Evolutionary conservation across 2,797 vertebrate genomes (phyloP).

Genomic region (Squalus acanthias): DNA sequence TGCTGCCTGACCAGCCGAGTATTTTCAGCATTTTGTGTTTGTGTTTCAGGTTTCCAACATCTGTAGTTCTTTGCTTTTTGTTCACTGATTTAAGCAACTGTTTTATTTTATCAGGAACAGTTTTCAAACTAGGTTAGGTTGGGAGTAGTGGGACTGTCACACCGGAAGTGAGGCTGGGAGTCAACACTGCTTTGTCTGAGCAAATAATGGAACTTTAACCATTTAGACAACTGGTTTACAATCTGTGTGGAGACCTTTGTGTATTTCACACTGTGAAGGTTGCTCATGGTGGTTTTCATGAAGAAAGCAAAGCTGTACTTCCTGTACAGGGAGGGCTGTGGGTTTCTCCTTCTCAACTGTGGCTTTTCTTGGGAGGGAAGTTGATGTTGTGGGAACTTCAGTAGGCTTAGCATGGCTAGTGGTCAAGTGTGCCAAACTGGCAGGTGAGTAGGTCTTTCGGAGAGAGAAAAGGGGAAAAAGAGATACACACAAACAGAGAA

Average conservation of each 20-base stretch:
- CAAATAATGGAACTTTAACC: neutral
- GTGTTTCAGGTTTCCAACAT: neutral
- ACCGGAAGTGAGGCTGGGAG: neutral
- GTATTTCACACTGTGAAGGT: neutral
- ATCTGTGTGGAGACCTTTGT: neutral
- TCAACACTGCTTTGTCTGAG: neutral
- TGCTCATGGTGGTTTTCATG: neutral
- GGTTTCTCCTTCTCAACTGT: neutral
- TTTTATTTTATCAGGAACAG: neutral
- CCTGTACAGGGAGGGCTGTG: neutral
- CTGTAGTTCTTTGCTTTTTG: neutral
- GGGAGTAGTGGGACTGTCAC: neutral
- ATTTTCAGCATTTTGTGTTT: neutral
- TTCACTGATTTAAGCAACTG: neutral
- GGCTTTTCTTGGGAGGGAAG: conserved; percentile 25
- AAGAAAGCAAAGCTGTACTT: neutral
- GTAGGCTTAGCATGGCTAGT: neutral
- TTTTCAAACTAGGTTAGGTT: neutral
- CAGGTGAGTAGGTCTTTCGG: neutral
- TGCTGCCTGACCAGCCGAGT: neutral
- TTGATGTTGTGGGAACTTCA: neutral
- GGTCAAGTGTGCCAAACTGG: neutral
- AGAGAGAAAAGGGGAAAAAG: neutral
- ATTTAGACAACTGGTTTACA: neutral
- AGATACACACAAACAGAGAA: neutral